These are phyloP conservation scores for Ornithoptera priamus DNA, from an alignment of 2,888 invertebrate genomes.

Conservation along the genomic window DNA sequence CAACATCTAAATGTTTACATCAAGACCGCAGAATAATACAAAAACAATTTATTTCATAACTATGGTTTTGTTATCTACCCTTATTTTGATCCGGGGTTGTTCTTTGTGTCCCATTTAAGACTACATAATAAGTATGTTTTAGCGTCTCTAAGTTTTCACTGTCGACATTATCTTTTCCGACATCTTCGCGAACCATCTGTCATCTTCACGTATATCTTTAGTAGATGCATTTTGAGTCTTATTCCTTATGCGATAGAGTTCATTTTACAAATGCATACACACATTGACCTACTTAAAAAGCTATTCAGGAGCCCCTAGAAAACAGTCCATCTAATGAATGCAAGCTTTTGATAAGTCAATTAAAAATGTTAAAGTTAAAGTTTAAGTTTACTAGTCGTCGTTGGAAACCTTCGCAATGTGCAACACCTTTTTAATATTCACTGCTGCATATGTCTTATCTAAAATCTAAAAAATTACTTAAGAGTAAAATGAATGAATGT, in stretches of 20 bases:
- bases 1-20: too few relatives aligned
- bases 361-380: background rate
- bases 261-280: background rate
- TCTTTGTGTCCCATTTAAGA: background rate
- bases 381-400: background rate
- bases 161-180: constrained; percentile 12
- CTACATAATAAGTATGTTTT: background rate
- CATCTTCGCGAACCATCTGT: constrained; percentile 1
- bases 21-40: background rate
- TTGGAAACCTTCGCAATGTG: background rate
- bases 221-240: background rate
- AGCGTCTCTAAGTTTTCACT: constrained; percentile 6
- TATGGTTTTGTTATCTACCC: background rate
- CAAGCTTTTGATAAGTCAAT: background rate
- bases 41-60: background rate
- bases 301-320: constrained; percentile 12
- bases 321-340: constrained; percentile 18
- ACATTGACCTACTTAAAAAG: constrained; percentile 12
- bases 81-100: background rate
- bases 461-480: too few relatives aligned
- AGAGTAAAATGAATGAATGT: too few relatives aligned
- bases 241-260: background rate
- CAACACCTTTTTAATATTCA: too few relatives aligned
- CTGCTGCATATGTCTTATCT: too few relatives aligned
- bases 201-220: background rate